Conservation (phyloP, 2,797 vertebrate species). For the Denticeps clupeoides region DNA sequence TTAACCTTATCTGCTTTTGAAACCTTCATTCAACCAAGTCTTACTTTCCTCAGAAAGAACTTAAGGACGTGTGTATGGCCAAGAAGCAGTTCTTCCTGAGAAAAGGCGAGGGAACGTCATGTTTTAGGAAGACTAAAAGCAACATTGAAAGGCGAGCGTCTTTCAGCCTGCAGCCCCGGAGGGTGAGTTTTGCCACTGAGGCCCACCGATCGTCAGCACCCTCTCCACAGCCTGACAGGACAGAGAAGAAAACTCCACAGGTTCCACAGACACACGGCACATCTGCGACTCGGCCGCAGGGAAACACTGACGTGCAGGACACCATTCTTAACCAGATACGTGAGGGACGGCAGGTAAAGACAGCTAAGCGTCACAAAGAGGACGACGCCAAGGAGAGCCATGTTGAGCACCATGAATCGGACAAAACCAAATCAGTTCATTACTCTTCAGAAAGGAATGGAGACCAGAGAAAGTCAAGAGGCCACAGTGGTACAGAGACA, state of each 20-base stretch:
- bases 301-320: neutral
- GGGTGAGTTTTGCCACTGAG: slow-evolving; percentile 13
- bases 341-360: neutral
- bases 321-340: slow-evolving; percentile 1
- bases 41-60: slow-evolving; percentile 16
- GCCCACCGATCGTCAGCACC: slow-evolving; percentile 10
- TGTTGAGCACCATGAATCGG: neutral
- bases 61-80: slow-evolving; percentile 8
- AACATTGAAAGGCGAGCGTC: slow-evolving; percentile 20
- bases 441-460: too few relatives aligned
- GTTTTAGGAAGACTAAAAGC: slow-evolving; percentile 32
- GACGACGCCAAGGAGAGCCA: neutral
- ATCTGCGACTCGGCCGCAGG: too few relatives aligned
- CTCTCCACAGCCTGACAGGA: slow-evolving; percentile 1
- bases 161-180: slow-evolving; percentile 14
- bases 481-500: too few relatives aligned
- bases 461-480: too few relatives aligned
- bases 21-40: neutral
- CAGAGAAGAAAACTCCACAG: slow-evolving; percentile 5
- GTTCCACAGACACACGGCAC: too few relatives aligned
- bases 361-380: too few relatives aligned
- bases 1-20: neutral
- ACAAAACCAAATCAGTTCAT: too few relatives aligned
- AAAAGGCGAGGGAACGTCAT: slow-evolving; percentile 28
- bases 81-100: slow-evolving; percentile 35